These are phyloP conservation scores for Empis livida DNA, from an alignment of 2,888 invertebrate species.

Conservation along the genomic window DNA sequence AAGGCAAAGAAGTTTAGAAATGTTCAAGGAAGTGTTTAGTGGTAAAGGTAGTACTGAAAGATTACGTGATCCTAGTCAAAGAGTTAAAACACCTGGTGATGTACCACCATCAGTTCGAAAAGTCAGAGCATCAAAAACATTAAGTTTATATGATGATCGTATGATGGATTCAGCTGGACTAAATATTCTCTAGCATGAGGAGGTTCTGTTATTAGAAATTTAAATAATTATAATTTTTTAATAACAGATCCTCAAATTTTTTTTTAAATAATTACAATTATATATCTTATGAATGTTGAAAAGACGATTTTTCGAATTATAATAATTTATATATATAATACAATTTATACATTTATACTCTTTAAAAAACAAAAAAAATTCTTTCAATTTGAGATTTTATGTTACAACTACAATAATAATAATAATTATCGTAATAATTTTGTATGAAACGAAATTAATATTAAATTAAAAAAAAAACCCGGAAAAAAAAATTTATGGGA, in stretches of 20 bases:
- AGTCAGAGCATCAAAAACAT: conserved; percentile 56
- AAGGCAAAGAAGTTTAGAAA: conserved; percentile 59
- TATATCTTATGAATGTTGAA: too few relatives aligned
- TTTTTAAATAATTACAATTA: too few relatives aligned
- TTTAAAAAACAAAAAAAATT: too few relatives aligned
- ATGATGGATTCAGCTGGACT: conserved; percentile 53
- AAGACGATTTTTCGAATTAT: too few relatives aligned
- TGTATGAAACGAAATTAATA: too few relatives aligned
- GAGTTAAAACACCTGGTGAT: conserved; percentile 73
- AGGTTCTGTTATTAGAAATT: conserved; percentile 36
- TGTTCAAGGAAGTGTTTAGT: conserved; percentile 62
- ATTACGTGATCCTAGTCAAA: conserved; percentile 58
- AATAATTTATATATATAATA: too few relatives aligned
- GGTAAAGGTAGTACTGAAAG: conserved; percentile 48
- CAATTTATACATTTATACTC: too few relatives aligned
- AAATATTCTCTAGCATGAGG: conserved; percentile 37
- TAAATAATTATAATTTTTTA: conserved; percentile 15
- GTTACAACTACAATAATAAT: too few relatives aligned
- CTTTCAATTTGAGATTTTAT: too few relatives aligned
- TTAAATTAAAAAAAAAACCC: too few relatives aligned
- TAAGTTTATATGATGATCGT: conserved; percentile 78
- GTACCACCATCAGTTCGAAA: conserved; percentile 64
- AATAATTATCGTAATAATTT: too few relatives aligned
- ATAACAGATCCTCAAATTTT: not conserved
- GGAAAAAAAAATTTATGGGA: too few relatives aligned